Base-by-base conservation (phyloP, 2,888 invertebrate species). In the Drosophila rellima region DNA sequence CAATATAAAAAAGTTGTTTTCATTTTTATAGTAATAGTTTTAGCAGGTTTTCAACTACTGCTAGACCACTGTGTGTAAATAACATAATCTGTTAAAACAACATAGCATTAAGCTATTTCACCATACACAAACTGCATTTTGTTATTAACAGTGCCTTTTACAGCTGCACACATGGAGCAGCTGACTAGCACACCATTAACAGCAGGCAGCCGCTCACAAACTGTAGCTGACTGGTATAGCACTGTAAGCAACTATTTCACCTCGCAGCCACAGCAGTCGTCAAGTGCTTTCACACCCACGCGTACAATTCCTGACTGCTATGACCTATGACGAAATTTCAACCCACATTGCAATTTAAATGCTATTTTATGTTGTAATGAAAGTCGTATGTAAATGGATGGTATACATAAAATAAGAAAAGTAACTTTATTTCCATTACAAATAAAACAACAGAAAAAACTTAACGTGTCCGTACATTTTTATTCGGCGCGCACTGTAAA, bases 401-500 rank as follows among this genome's bases (percentile, higher is more conserved):
- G 39, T 17, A n/a, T 8, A 10, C 6, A 13, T n/a, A 1, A 20
- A 44, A 44, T 18, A 42, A 2, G 6, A 6, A n/a, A 18, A 40
- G 4, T 11, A 17, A 8, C 3, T 17, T 2, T 15, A 15, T n/a
- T 40, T 18, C 1, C 23, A 15, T 11, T n/a, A 15, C 4, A 26
- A 1, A 29, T 23, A 26, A 45, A 26, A 8, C 10, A 37, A 5
- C 10, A 8, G n/a, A 3, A 33, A 35, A 11, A n/a, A 8, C 26
- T 15, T 20, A 29, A 29, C 37, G 18, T 26, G 26, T 1, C 42
- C 23, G 23, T 17, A 8, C 44, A 47, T 23, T 26, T 45, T 68
- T 42, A 60, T 23, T 57, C 72, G 60, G n/a, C 56, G 68, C 50
- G 37, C 68, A 72, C 40, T 76, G 77, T 72, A 68, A 68, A 52